phyloP scores from a whole-genome alignment of 2,797 vertebrate species.

The Mionectes olivaceus region DNA sequence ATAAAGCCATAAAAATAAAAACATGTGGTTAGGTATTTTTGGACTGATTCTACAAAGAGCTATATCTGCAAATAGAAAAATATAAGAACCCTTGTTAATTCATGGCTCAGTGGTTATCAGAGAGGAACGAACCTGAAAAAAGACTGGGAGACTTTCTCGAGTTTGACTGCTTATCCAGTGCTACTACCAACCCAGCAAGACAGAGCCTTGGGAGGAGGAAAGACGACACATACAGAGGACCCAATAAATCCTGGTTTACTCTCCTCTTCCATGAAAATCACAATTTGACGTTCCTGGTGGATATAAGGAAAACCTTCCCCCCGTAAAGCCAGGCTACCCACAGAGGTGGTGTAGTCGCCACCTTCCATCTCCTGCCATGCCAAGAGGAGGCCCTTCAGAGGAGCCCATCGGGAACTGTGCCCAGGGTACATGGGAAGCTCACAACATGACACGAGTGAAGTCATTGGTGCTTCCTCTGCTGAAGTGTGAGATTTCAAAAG shows the following conservation, averaged over 20 bases:
- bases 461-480: background rate
- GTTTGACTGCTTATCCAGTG: background rate
- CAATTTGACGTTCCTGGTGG: background rate
- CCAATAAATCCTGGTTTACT: background rate
- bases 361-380: fast-evolving
- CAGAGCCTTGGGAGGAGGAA: fast-evolving
- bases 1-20: slow-evolving; percentile 66
- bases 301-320: background rate
- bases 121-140: slow-evolving; percentile 32
- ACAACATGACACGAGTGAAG: fast-evolving
- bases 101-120: slow-evolving; percentile 73
- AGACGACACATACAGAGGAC: background rate
- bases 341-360: background rate
- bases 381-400: fast-evolving
- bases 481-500: background rate
- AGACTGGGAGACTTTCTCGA: background rate
- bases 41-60: slow-evolving; percentile 47
- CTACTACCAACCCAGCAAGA: background rate
- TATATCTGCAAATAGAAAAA: slow-evolving; percentile 60
- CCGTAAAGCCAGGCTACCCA: background rate
- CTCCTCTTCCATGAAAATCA: background rate
- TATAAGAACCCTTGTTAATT: slow-evolving; percentile 49
- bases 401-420: background rate
- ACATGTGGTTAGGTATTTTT: slow-evolving; percentile 32
- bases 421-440: fast-evolving